Evolutionary conservation across 2,888 invertebrate genomes (phyloP).

Genomic region (Heliconius aoede): DNA sequence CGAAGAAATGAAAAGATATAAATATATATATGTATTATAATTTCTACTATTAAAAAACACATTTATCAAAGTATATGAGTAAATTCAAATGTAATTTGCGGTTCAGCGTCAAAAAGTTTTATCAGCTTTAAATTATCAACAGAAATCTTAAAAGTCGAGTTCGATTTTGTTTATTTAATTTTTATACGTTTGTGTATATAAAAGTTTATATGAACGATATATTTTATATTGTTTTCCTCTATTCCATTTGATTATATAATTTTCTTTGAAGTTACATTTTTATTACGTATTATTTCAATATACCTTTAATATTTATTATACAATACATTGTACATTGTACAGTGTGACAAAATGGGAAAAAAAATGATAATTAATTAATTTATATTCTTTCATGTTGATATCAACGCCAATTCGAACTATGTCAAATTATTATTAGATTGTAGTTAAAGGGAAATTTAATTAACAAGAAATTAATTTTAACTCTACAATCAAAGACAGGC

Average conservation of each 20-base stretch:
- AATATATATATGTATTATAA: not conserved
- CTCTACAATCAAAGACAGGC: no score
- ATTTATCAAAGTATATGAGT: not conserved
- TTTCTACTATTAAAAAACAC: not conserved
- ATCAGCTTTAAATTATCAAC: constrained; percentile 23
- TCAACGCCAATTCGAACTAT: no score
- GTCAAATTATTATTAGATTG: no score
- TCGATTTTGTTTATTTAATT: constrained; percentile 28
- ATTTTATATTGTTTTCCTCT: constrained; percentile 19
- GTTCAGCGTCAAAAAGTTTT: constrained; percentile 20
- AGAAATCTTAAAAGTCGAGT: constrained; percentile 25
- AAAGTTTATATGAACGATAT: constrained; percentile 13
- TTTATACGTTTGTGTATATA: constrained; percentile 21
- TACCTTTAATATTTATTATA: not conserved
- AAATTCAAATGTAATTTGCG: constrained; percentile 17
- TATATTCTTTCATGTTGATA: no score
- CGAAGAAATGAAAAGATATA: no score
- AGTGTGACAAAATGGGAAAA: no score
- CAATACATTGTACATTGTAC: no score
- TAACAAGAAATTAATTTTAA: no score
- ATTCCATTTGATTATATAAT: constrained; percentile 8
- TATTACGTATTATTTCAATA: not conserved
- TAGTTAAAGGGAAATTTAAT: no score
- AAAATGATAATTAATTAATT: no score
- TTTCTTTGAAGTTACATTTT: constrained; percentile 8